Evolutionary conservation across 2,113 vertebrate genomes (phyloP).

Genomic region (Crypturellus undulatus): DNA sequence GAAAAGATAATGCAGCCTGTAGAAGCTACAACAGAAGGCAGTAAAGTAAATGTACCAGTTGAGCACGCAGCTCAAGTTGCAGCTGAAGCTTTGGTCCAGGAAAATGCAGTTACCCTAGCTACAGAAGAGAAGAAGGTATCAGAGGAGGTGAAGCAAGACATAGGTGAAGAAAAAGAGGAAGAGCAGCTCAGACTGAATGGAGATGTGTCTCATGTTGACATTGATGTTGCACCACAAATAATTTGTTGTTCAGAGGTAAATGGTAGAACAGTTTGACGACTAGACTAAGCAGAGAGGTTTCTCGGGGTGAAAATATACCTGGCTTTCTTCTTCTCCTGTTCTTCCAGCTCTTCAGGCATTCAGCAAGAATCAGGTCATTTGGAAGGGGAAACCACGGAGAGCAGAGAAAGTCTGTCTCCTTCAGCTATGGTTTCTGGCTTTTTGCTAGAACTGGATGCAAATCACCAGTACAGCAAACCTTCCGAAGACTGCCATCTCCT

Average conservation of each 20-base stretch:
- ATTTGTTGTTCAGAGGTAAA: slow-evolving; percentile 99
- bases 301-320: slow-evolving; percentile 68
- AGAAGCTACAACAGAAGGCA: slow-evolving; percentile 56
- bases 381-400: slow-evolving; percentile 67
- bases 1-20: slow-evolving; percentile 65
- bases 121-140: slow-evolving; percentile 67
- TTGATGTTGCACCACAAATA: slow-evolving; percentile 90
- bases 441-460: slow-evolving; percentile 60
- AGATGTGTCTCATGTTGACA: slow-evolving; percentile 86
- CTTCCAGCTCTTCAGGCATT: slow-evolving; percentile 57
- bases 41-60: slow-evolving; percentile 55
- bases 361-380: slow-evolving; percentile 57
- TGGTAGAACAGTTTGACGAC: slow-evolving; percentile 76
- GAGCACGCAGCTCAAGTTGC: slow-evolving; percentile 35
- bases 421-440: slow-evolving; percentile 66
- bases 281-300: slow-evolving; percentile 49
- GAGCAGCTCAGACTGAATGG: slow-evolving; percentile 90
- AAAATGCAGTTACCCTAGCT: slow-evolving; percentile 62
- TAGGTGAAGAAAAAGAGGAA: slow-evolving; percentile 68
- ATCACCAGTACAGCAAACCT: slow-evolving; percentile 60
- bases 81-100: slow-evolving; percentile 63
- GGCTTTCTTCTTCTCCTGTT: slow-evolving; percentile 78
- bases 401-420: slow-evolving; percentile 69
- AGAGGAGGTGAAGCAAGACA: slow-evolving; percentile 70
- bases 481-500: slow-evolving; percentile 3